phyloP scores from a whole-genome alignment of 1,140 invertebrate genomes.

The Ooceraea biroi region DNA sequence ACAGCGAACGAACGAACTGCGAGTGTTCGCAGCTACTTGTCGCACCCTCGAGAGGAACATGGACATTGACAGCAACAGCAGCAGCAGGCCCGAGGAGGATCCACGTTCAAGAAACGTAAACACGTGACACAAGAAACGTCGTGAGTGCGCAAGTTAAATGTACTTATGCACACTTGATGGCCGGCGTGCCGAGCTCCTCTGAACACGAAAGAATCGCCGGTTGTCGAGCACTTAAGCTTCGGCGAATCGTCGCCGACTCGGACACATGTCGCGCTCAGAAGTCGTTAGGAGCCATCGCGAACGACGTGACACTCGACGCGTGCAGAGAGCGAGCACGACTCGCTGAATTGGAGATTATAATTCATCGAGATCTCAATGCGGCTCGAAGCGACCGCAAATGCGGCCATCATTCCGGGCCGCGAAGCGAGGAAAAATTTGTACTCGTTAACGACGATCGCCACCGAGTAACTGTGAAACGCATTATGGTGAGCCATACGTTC shows the following conservation, averaged over 20 bases:
- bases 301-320: slow-evolving; percentile 17
- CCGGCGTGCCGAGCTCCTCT: slow-evolving; percentile 16
- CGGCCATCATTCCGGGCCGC: background rate
- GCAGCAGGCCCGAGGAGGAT: slow-evolving; percentile 8
- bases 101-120: background rate
- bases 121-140: slow-evolving; percentile 8
- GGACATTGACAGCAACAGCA: background rate
- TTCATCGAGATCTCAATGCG: background rate
- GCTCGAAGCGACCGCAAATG: no score
- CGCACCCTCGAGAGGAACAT: background rate
- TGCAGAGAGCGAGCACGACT: background rate
- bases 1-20: no score
- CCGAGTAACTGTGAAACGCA: background rate
- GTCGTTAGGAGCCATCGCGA: slow-evolving; percentile 43
- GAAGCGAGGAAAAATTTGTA: background rate
- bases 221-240: slow-evolving; percentile 61
- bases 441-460: background rate
- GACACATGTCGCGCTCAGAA: slow-evolving; percentile 15
- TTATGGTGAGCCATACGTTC: no score
- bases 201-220: slow-evolving; percentile 55
- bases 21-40: background rate
- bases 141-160: slow-evolving; percentile 8
- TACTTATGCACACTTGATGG: slow-evolving; percentile 11
- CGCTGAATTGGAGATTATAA: background rate
- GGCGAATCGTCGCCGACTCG: slow-evolving; percentile 49